These are phyloP conservation scores for Heliconius ethilla DNA, from an alignment of 2,888 invertebrate species.

Conservation along the genomic window DNA sequence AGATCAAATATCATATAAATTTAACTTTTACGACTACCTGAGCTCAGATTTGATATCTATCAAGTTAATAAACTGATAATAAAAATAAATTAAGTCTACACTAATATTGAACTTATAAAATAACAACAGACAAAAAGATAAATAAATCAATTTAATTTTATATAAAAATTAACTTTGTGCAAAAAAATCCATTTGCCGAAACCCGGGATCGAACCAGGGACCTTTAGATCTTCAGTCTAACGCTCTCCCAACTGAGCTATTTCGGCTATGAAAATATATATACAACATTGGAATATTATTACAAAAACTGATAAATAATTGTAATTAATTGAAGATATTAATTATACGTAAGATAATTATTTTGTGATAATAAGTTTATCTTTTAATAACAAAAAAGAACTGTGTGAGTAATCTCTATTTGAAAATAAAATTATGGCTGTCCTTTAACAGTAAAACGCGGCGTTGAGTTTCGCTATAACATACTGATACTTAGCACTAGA, in stretches of 20 bases:
- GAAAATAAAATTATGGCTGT: neutral
- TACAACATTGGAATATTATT: neutral
- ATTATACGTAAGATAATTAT: neutral
- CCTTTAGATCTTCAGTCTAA: constrained; percentile 24
- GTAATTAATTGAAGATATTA: neutral
- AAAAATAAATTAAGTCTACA: neutral
- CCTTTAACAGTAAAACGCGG: neutral
- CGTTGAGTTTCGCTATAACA: no score
- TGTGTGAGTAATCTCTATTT: neutral
- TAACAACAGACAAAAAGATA: neutral
- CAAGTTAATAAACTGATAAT: no score
- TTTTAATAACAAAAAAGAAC: neutral
- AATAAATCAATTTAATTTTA: neutral
- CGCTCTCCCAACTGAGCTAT: constrained; percentile 22
- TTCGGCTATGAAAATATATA: neutral
- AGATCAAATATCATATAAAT: no score
- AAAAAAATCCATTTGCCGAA: neutral
- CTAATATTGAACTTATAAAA: neutral
- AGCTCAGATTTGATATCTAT: no score
- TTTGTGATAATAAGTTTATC: neutral
- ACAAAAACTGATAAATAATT: neutral
- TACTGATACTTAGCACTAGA: neutral
- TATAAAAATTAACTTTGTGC: neutral
- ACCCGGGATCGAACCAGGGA: constrained; percentile 22
- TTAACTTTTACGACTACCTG: no score